A percentile compares a stretch with the other conserved stretches of the same genome.
phyloP scores from a whole-genome alignment of 2,113 vertebrate genomes.

The Coregonus clupeaformis region DNA sequence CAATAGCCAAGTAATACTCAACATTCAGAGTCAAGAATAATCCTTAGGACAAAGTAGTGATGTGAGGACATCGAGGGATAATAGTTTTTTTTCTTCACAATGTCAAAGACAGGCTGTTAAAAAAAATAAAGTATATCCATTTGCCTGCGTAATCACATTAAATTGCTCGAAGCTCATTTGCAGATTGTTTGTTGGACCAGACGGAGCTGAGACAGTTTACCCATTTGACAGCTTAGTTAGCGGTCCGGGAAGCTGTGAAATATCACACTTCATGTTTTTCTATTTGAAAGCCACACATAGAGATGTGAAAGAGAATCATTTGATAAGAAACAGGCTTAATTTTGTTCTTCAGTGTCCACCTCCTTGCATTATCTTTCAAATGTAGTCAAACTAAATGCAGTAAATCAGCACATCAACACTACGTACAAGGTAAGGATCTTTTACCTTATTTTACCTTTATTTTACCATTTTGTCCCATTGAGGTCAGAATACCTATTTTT shows the following conservation, averaged over 20 bases:
- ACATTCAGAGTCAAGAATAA: constrained; percentile 27
- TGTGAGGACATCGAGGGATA: constrained; percentile 50
- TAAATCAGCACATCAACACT: neutral
- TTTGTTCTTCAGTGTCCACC: constrained; percentile 20
- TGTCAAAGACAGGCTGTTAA: constrained; percentile 34
- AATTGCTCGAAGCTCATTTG: constrained; percentile 70
- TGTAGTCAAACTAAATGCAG: neutral
- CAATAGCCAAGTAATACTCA: neutral
- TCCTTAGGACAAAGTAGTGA: constrained; percentile 31
- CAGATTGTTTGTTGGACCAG: constrained; percentile 68
- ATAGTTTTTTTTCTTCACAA: constrained; percentile 42
- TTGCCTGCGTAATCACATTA: constrained; percentile 64
- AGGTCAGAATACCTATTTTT: too few relatives aligned
- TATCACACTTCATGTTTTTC: constrained; percentile 71
- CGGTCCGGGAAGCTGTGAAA: constrained; percentile 73
- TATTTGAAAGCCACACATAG: constrained; percentile 53
- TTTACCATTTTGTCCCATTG: too few relatives aligned
- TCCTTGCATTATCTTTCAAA: neutral
- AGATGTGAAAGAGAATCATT: constrained; percentile 42
- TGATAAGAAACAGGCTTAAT: constrained; percentile 28
- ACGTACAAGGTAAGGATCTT: too few relatives aligned
- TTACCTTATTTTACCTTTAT: too few relatives aligned
- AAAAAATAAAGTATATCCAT: constrained; percentile 49
- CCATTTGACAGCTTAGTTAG: constrained; percentile 79
- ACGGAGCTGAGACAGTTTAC: constrained; percentile 59